Evolutionary conservation across 2,113 vertebrate genomes (phyloP).

Genomic region (Poeciliopsis prolifica): DNA sequence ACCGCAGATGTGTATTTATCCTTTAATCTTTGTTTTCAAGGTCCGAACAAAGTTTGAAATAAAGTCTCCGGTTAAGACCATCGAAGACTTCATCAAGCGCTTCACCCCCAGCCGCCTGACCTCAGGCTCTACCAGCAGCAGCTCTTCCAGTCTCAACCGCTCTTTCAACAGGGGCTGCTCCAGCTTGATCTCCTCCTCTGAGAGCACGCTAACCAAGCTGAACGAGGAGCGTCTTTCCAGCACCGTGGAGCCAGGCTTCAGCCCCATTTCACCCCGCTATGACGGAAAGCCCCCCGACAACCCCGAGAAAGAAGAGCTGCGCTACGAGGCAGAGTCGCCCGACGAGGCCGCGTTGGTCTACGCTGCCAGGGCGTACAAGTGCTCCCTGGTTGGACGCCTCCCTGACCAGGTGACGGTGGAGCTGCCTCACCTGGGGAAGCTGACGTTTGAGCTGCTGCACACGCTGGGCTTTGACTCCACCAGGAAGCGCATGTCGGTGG

Average conservation of each 20-base stretch:
- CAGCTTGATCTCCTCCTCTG: conserved; percentile 80
- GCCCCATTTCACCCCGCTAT: conserved; percentile 36
- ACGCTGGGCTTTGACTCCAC: conserved; percentile 93
- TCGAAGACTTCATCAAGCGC: conserved; percentile 94
- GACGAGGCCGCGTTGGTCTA: conserved; percentile 97
- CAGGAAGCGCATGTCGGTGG: conserved; percentile 97
- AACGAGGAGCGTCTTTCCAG: conserved; percentile 76
- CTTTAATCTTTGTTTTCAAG: conserved; percentile 63
- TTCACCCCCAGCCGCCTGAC: conserved; percentile 94
- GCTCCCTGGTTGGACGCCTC: conserved; percentile 88
- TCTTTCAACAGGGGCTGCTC: conserved; percentile 80
- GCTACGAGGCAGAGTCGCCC: conserved; percentile 93
- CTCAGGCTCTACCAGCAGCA: conserved; percentile 89
- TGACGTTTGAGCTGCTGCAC: conserved; percentile 94
- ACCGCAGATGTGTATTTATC: background rate
- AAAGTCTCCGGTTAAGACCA: conserved; percentile 95
- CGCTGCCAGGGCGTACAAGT: conserved; percentile 92
- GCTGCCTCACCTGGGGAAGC: conserved; percentile 90
- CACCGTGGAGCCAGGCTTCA: conserved; percentile 75
- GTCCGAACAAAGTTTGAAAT: conserved; percentile 88
- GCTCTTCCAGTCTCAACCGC: conserved; percentile 87
- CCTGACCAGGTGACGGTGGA: conserved; percentile 93
- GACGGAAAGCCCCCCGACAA: conserved; percentile 35
- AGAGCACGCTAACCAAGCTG: conserved; percentile 85
- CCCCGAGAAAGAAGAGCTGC: conserved; percentile 81